phyloP scores from a whole-genome alignment of 2,888 invertebrate species.

The Tenthredo distinguenda region DNA sequence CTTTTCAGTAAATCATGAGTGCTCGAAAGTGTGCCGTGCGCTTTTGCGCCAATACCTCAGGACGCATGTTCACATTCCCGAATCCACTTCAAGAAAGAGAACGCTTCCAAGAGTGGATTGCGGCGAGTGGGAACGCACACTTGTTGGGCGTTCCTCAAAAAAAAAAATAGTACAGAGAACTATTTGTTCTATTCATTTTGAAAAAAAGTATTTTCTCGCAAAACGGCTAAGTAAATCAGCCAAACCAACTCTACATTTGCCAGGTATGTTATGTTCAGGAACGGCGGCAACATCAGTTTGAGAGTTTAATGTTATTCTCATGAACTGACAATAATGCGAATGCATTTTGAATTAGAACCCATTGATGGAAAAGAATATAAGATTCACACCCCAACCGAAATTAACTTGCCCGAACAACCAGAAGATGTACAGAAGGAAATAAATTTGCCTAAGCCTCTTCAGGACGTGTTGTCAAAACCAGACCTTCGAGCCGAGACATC shows the following conservation, averaged over 20 bases:
- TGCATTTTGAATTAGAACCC: neutral
- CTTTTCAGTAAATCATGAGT: neutral
- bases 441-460: neutral
- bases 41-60: neutral
- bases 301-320: neutral
- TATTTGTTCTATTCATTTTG: neutral
- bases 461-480: neutral
- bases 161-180: conserved; percentile 8
- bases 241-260: conserved; percentile 17
- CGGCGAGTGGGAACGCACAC: conserved; percentile 6
- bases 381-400: neutral
- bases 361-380: neutral
- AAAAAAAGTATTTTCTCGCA: neutral
- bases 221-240: neutral
- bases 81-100: neutral
- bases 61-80: no score
- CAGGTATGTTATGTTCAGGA: conserved; percentile 6
- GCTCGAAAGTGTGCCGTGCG: neutral
- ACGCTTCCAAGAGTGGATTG: neutral
- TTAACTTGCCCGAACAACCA: neutral
- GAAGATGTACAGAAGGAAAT: neutral
- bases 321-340: neutral
- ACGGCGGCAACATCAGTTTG: neutral
- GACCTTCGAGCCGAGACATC: neutral
- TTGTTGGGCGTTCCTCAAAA: neutral